Evolutionary conservation across 2,888 invertebrate species (phyloP).

Genomic region (Gasteruption jaculator): DNA sequence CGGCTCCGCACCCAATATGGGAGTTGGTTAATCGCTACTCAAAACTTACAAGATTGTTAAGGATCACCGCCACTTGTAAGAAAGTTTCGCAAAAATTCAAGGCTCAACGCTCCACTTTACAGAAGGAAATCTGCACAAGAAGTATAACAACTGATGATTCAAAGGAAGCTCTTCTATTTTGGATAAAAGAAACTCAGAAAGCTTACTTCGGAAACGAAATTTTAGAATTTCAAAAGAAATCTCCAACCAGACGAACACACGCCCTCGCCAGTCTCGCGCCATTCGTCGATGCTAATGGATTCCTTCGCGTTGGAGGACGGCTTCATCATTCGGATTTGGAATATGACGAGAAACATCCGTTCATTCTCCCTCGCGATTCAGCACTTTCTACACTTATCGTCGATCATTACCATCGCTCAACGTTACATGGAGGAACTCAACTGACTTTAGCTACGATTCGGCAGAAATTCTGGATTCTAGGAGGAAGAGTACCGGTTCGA

Average conservation of each 20-base stretch:
- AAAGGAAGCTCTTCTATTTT: slow-evolving; percentile 6
- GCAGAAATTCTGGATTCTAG: slow-evolving; percentile 15
- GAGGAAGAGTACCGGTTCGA: slow-evolving; percentile 10
- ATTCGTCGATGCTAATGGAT: slow-evolving; percentile 12
- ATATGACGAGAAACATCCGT: slow-evolving; percentile 10
- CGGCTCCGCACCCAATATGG: too few relatives aligned
- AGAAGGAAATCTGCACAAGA: not conserved
- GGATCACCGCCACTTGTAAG: not conserved
- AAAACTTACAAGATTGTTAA: not conserved
- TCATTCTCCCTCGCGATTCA: slow-evolving; percentile 11
- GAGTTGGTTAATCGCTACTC: not conserved
- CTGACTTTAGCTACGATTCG: slow-evolving; percentile 12
- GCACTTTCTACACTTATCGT: slow-evolving; percentile 13
- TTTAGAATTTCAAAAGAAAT: not conserved
- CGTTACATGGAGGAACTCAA: slow-evolving; percentile 20
- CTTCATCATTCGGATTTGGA: slow-evolving; percentile 9
- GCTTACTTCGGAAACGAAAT: slow-evolving; percentile 14
- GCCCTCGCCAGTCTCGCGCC: slow-evolving; percentile 11
- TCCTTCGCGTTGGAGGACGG: slow-evolving; percentile 18
- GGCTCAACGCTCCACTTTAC: too few relatives aligned
- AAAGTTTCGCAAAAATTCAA: not conserved
- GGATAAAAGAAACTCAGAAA: slow-evolving; percentile 13
- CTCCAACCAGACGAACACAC: slow-evolving; percentile 8
- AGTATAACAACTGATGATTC: not conserved
- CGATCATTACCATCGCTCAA: slow-evolving; percentile 10